Evolutionary conservation across 2,797 vertebrate genomes (phyloP).

Genomic region (Aulostomus chinensis): DNA sequence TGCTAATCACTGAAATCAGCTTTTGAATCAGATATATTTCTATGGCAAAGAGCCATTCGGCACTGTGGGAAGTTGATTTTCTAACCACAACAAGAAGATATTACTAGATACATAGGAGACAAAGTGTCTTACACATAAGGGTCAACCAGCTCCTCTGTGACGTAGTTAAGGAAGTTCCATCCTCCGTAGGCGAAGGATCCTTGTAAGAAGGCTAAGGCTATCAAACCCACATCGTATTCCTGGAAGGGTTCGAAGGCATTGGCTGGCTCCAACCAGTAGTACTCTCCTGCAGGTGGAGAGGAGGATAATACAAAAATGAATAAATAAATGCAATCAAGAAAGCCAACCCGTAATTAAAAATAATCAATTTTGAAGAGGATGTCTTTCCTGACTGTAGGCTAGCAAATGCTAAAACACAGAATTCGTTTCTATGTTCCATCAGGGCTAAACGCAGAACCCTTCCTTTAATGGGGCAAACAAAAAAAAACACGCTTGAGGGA

Average conservation of each 20-base stretch:
- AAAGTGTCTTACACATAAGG: conserved; percentile 86
- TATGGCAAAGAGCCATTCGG: neutral
- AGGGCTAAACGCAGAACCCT: no score
- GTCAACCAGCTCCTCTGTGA: conserved; percentile 93
- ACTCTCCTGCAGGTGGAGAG: conserved; percentile 78
- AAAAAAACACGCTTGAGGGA: no score
- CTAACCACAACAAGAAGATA: neutral
- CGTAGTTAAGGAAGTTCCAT: conserved; percentile 97
- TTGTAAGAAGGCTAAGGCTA: conserved; percentile 92
- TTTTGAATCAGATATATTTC: conserved; percentile 14
- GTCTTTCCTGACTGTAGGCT: no score
- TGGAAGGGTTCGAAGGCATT: conserved; percentile 91
- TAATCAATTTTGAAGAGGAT: no score
- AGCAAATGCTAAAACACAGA: no score
- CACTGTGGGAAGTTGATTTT: neutral
- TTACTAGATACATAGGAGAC: neutral
- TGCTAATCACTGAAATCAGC: conserved; percentile 27
- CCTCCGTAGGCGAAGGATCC: conserved; percentile 94
- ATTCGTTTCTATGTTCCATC: no score
- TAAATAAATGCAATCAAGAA: no score
- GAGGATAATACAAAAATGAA: neutral
- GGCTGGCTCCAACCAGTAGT: conserved; percentile 91
- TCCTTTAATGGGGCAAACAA: no score
- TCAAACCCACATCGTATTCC: conserved; percentile 87
- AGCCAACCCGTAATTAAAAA: no score